Percentiles rank a stretch among this genome's conserved stretches.
Conservation (phyloP, 1,140 invertebrate genomes). For the Drosophila rufa region DNA sequence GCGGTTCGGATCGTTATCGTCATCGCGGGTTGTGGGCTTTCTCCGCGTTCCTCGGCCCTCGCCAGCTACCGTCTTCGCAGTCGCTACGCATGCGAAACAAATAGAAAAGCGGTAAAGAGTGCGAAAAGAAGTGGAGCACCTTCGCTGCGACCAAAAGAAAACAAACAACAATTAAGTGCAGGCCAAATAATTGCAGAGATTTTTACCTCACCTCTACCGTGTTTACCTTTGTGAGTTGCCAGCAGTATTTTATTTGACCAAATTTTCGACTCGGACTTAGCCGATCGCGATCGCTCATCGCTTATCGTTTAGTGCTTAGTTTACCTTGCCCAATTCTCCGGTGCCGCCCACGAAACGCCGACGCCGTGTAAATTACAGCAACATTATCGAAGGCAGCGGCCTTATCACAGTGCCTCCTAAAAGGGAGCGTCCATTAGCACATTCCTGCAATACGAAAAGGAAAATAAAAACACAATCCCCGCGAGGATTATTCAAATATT, state of each 20-base stretch:
- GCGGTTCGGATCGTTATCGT: constrained; percentile 21
- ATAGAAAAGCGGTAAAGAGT: constrained; percentile 41
- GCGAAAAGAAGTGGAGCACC: constrained; percentile 41
- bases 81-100: constrained; percentile 65
- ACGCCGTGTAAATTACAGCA: constrained; percentile 51
- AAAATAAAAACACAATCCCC: constrained; percentile 2
- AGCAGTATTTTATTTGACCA: constrained; percentile 64
- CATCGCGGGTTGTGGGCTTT: constrained; percentile 3
- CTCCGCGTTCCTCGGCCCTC: neutral
- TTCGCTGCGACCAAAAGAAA: constrained; percentile 27
- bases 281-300: constrained; percentile 44
- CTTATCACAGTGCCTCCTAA: constrained; percentile 57
- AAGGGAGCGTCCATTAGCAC: constrained; percentile 65
- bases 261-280: constrained; percentile 36
- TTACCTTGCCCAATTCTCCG: constrained; percentile 32
- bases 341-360: constrained; percentile 43
- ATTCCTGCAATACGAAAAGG: constrained; percentile 2
- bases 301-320: constrained; percentile 24
- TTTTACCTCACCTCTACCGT: constrained; percentile 17
- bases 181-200: constrained; percentile 44
- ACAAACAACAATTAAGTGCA: constrained; percentile 42
- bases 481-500: constrained; percentile 64
- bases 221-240: constrained; percentile 53
- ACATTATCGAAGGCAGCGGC: constrained; percentile 58
- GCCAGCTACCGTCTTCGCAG: constrained; percentile 19